Percentiles rank a stretch among this genome's conserved stretches.
Evolutionary conservation across 2,113 vertebrate species (phyloP).

Genomic region (Calypte anna): DNA sequence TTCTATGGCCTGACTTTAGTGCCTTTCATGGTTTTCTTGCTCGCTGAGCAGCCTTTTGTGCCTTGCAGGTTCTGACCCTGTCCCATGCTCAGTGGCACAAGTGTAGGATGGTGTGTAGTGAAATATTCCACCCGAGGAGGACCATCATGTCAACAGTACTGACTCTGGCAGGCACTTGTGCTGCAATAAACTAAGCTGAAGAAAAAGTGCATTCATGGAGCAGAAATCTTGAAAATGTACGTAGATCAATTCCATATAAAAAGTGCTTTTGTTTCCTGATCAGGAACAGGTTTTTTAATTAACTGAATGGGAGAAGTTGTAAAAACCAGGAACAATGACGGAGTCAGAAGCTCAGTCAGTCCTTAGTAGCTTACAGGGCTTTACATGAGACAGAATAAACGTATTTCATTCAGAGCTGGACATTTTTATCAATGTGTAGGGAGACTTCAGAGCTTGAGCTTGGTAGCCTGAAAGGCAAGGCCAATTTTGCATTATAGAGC

Average conservation of each 20-base stretch:
- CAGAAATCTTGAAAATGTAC: constrained; percentile 60
- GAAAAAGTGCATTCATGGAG: constrained; percentile 59
- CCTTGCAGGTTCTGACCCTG: constrained; percentile 70
- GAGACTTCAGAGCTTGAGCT: constrained; percentile 23
- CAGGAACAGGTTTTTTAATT: constrained; percentile 66
- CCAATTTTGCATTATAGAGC: not conserved
- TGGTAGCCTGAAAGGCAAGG: constrained; percentile 43
- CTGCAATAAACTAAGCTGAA: constrained; percentile 54
- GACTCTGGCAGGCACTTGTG: constrained; percentile 50
- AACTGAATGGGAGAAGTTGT: constrained; percentile 54
- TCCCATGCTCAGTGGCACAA: constrained; percentile 47
- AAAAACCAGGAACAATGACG: constrained; percentile 47
- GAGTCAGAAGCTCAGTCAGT: constrained; percentile 50
- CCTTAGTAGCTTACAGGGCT: constrained; percentile 45
- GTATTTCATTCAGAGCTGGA: constrained; percentile 33
- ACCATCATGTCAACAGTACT: constrained; percentile 47
- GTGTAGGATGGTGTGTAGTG: constrained; percentile 50
- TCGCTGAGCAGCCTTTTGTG: constrained; percentile 51
- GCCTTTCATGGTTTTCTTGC: constrained; percentile 20
- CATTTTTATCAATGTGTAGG: constrained; percentile 48
- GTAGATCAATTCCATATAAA: constrained; percentile 45
- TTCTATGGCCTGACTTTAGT: constrained; percentile 23
- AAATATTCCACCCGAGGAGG: constrained; percentile 46
- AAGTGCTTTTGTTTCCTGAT: constrained; percentile 62
- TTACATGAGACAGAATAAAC: constrained; percentile 12